Percentiles rank a stretch among this genome's conserved stretches.
These are phyloP conservation scores for Eupithecia exiguata DNA, from an alignment of 2,888 invertebrate genomes.

Conservation along the genomic window DNA sequence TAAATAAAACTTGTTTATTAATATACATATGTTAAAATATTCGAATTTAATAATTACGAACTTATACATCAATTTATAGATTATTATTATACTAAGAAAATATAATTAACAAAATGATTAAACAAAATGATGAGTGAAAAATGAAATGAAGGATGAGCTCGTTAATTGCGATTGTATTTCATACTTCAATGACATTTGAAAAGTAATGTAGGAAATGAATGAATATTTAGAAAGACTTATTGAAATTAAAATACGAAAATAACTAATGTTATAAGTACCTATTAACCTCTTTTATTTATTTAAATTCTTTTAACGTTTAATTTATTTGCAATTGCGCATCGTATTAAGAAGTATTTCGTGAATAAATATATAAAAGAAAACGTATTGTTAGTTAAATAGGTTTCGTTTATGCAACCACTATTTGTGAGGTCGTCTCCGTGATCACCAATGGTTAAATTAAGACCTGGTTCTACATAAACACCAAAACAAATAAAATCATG, in stretches of 20 bases:
- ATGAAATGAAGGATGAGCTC: slow-evolving; percentile 77
- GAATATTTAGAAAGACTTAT: slow-evolving; percentile 84
- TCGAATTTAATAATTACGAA: slow-evolving; percentile 85
- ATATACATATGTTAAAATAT: slow-evolving; percentile 85
- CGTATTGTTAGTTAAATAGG: not conserved
- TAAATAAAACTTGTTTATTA: slow-evolving; percentile 84
- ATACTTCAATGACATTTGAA: slow-evolving; percentile 82
- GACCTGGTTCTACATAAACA: too few species aligned
- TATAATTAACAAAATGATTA: slow-evolving; percentile 83
- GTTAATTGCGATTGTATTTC: slow-evolving; percentile 82
- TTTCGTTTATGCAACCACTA: not conserved
- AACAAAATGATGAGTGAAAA: slow-evolving; percentile 80
- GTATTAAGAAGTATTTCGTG: slow-evolving; percentile 49
- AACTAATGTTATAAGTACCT: slow-evolving; percentile 80
- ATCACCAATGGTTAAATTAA: not conserved
- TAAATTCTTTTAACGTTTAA: slow-evolving; percentile 57
- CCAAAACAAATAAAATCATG: not conserved
- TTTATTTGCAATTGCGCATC: slow-evolving; percentile 27
- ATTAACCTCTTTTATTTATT: slow-evolving; percentile 67
- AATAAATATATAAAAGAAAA: slow-evolving; percentile 8
- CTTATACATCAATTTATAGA: slow-evolving; percentile 85
- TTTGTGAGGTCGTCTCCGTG: slow-evolving; percentile 27
- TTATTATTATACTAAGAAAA: slow-evolving; percentile 84
- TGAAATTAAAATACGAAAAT: slow-evolving; percentile 81
- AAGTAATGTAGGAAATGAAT: slow-evolving; percentile 81